These are phyloP conservation scores for Micromussa lordhowensis DNA, from an alignment of 92 coral and sea anemone genomes.

Conservation along the genomic window DNA sequence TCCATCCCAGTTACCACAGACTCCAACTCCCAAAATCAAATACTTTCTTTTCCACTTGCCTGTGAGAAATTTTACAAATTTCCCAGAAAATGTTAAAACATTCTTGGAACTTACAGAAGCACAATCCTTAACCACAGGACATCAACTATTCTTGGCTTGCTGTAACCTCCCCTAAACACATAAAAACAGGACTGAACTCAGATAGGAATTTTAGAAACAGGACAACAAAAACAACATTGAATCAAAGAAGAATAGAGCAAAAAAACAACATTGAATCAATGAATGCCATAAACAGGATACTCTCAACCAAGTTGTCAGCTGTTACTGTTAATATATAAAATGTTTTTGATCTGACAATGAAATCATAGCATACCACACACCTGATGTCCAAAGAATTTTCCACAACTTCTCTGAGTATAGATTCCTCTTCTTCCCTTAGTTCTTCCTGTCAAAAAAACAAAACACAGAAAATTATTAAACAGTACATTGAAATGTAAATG, in stretches of 20 bases:
- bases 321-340: neutral
- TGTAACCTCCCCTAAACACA: conserved; percentile 87
- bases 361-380: conserved; percentile 31
- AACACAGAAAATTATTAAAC: neutral
- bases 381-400: conserved; percentile 95
- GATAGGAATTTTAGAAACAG: neutral
- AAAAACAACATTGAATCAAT: neutral
- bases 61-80: too few species aligned
- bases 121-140: conserved; percentile 92
- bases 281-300: neutral
- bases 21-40: too few species aligned
- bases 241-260: neutral
- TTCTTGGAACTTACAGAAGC: conserved; percentile 66
- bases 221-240: neutral
- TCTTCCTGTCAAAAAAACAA: conserved; percentile 73
- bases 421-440: conserved; percentile 90
- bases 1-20: too few species aligned
- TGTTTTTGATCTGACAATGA: too few species aligned
- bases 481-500: neutral
- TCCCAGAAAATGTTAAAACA: neutral
- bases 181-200: neutral
- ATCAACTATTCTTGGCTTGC: conserved; percentile 92
- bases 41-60: too few species aligned
- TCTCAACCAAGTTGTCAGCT: too few species aligned
- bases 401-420: conserved; percentile 89